Evolutionary conservation across 2,888 invertebrate species (phyloP).

Genomic region (Andrena bicolor): DNA sequence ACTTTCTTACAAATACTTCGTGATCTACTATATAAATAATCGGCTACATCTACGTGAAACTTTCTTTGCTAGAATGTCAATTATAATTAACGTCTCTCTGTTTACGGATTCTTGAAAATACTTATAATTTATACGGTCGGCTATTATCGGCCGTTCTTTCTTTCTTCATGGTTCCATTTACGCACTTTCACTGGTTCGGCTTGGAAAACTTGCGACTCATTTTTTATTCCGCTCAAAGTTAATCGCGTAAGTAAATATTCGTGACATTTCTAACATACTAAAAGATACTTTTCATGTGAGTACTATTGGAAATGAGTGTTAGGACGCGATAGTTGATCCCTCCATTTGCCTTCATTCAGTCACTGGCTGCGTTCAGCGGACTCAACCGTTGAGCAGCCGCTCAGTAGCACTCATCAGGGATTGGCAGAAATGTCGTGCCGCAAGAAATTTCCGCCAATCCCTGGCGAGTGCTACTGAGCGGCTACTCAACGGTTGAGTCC

Average conservation of each 20-base stretch:
- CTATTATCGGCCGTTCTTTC: conserved; percentile 91
- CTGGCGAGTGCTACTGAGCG: too few species aligned
- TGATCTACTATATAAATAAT: background rate
- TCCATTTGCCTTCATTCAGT: background rate
- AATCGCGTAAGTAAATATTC: conserved; percentile 9
- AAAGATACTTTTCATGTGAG: background rate
- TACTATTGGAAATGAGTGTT: background rate
- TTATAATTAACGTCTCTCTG: conserved; percentile 24
- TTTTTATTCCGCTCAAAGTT: conserved; percentile 6
- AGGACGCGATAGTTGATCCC: background rate
- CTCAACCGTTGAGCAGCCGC: too few species aligned
- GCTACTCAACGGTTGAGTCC: too few species aligned
- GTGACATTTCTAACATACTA: conserved; percentile 22
- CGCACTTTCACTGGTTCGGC: background rate
- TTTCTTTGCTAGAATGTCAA: conserved; percentile 34
- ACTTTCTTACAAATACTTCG: conserved; percentile 5
- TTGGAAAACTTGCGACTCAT: conserved; percentile 13
- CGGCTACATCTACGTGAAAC: background rate
- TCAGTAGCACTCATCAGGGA: too few species aligned
- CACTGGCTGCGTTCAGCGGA: too few species aligned
- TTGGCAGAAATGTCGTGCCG: too few species aligned
- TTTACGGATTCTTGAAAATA: conserved; percentile 82
- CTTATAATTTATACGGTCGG: conserved; percentile 95
- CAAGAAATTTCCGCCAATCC: too few species aligned
- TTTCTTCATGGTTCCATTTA: conserved; percentile 84